Base-by-base conservation (phyloP, 92 coral and sea anemone species). In the Metridium senile region DNA sequence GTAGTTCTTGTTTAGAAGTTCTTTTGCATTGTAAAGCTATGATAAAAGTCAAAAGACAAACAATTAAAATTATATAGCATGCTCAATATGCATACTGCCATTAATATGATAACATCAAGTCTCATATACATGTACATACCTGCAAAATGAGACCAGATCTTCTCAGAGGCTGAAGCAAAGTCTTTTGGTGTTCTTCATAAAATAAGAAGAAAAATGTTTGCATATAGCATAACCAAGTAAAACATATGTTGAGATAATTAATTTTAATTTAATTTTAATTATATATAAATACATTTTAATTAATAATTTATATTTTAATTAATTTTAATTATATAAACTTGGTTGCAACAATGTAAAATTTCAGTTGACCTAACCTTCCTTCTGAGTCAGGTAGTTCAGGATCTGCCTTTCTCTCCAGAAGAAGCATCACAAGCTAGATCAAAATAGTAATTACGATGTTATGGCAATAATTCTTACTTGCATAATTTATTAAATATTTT, bases 131-230 rank as follows among this genome's bases (percentile, higher is more conserved):
- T n/a, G 6, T 13, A 39, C 49, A 54, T 78, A 89, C 98, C 98
- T 82, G 98, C 98, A 88, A 93, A 93, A 74, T 93, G 98, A 64
- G 98, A 69, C 98, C 98, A 93, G 34, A 90, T 91, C 88, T 93
- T 93, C 47, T 93, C 98, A 25, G 98, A 93, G 32, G 98, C 98
- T 70, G 98, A 91, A 27, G 97, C 98, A 84, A 93, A 93, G 74
- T 93, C 97, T 46, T 82, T 87, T 74, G 98, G 80, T 59, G 95
- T 88, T 78, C 93, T 86, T 68, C 57, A 71, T 29, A 32, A 63
- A 17, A 33, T 61, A 71, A 71, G 10, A 26, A 46, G 58, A 59
- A 35, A 1, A 9, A 35, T 13, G 26, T 29, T 30, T 1, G 45
- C 1, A 17, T 33, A 7, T 61, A 61, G 8, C 32, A 61, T 22